Base-by-base conservation (phyloP, 2,797 vertebrate genomes). In the Taeniopygia guttata region DNA sequence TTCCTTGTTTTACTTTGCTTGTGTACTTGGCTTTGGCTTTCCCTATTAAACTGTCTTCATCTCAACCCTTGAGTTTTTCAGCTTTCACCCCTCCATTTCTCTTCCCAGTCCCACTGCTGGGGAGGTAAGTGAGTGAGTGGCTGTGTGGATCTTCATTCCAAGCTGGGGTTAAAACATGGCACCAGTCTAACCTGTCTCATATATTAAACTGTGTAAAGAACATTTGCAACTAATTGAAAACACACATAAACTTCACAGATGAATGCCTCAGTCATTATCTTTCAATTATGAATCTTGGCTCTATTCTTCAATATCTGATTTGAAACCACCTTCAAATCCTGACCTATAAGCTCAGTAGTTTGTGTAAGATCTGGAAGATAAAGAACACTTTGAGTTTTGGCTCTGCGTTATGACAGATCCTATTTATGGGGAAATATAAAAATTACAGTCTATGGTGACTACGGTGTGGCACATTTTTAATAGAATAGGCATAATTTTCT, bases 181-280 rank as follows among this genome's bases (percentile, higher is more conserved):
- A 52, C 12, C 43, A 83, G 16, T 45, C 34, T 72, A 78, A 75
- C 46, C 21, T 72, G 29, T 67, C 46, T 87, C 21, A 30, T 66
- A 34, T 27, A 87, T 36, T 84, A 38, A 89, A 54, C 23, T 54
- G 26, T 54, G 29, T 89, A 83, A 96, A 80, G 63, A 83, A 78
- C 40, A 89, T 85, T 83, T 90, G 19, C 32, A 54, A 51, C 52
- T 95, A 94, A 90, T 63, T 89, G 77, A 91, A 95, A 95, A 91
- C 59, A 70, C 0, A 1, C 34, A 92, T 64, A 74, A 9, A 43
- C n/a, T 85, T 93, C 77, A 84, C 74, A 92, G 88, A 69, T 93
- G 51, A 94, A 87, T 90, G 49, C 38, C 27, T 89, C 69, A 49
- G 56, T 70, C 63, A 87, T 93, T 94, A 79, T 64, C 70, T 94